These are phyloP conservation scores for Ariolimax columbianus DNA, from an alignment of 2,888 invertebrate species.

Conservation along the genomic window DNA sequence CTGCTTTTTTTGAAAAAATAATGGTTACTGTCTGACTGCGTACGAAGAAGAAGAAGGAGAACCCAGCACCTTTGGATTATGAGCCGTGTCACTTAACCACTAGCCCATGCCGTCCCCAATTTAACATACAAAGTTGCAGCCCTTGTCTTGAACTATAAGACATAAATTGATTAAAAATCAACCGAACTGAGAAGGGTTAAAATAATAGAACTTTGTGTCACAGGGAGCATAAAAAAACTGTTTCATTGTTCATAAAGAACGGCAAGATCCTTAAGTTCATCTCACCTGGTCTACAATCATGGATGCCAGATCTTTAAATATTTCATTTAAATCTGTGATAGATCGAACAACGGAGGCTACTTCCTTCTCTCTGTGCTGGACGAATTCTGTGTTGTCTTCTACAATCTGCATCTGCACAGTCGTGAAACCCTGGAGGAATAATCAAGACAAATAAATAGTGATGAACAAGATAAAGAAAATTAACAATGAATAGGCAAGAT, in stretches of 20 bases:
- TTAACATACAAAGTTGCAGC: too few relatives aligned
- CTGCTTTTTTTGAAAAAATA: too few relatives aligned
- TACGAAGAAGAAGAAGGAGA: too few relatives aligned
- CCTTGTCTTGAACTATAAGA: too few relatives aligned
- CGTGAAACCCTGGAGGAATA: constrained; percentile 77
- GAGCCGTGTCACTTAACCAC: not conserved
- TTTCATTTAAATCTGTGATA: constrained; percentile 91
- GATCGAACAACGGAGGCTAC: constrained; percentile 94
- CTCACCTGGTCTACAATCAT: constrained; percentile 83
- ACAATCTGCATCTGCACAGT: constrained; percentile 88
- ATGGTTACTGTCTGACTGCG: too few relatives aligned
- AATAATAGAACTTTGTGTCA: not conserved
- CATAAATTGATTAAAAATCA: too few relatives aligned
- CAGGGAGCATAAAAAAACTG: not conserved
- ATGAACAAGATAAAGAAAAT: too few relatives aligned
- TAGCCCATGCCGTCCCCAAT: not conserved
- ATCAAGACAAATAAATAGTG: too few relatives aligned
- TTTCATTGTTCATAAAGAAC: not conserved
- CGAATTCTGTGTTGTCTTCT: constrained; percentile 81
- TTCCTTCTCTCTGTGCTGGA: constrained; percentile 83
- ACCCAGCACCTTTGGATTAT: too few relatives aligned
- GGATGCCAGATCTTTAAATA: constrained; percentile 88
- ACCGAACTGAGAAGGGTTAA: not conserved
- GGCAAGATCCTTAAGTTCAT: not conserved
- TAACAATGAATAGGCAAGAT: not conserved